A percentile compares a stretch with the other conserved stretches of the same genome.
Conservation (phyloP, 2,888 invertebrate species). For the Hypselothyrea guttata region DNA sequence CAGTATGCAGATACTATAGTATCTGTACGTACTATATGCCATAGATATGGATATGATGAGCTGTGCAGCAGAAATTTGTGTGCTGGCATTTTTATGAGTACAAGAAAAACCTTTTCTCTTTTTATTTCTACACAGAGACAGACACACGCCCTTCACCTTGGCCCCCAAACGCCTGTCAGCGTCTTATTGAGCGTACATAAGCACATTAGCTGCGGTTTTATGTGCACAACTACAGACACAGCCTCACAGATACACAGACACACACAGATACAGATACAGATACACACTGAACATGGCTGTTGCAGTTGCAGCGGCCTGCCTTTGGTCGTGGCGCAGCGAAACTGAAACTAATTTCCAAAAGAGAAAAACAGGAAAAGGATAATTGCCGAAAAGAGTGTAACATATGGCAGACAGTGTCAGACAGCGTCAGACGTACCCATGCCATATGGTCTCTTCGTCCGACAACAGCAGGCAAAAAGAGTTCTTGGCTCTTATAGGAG, state of each 20-base stretch:
- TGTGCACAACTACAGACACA: constrained; percentile 35
- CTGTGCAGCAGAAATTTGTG: constrained; percentile 35
- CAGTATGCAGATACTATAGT: constrained; percentile 40
- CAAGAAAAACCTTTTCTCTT: constrained; percentile 64
- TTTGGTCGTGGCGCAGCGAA: constrained; percentile 57
- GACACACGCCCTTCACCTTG: constrained; percentile 58
- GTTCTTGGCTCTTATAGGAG: constrained; percentile 36
- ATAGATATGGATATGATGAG: constrained; percentile 37
- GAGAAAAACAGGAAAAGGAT: constrained; percentile 60
- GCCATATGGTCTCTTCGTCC: constrained; percentile 34
- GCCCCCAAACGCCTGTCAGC: constrained; percentile 64
- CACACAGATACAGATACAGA: constrained; percentile 24
- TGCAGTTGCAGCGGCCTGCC: constrained; percentile 51
- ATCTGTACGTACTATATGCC: constrained; percentile 9
- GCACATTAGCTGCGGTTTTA: constrained; percentile 73
- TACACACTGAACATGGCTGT: constrained; percentile 20
- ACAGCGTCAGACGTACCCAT: constrained; percentile 24
- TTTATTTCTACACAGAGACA: constrained; percentile 13
- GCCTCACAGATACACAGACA: background rate
- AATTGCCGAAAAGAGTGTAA: constrained; percentile 69
- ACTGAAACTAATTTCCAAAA: constrained; percentile 70
- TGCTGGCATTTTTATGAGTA: constrained; percentile 53
- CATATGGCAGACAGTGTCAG: constrained; percentile 64
- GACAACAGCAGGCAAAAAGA: constrained; percentile 58
- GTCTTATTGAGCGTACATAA: constrained; percentile 72